phyloP scores from a whole-genome alignment of 2,113 vertebrate genomes.

The Percopsis transmontana region DNA sequence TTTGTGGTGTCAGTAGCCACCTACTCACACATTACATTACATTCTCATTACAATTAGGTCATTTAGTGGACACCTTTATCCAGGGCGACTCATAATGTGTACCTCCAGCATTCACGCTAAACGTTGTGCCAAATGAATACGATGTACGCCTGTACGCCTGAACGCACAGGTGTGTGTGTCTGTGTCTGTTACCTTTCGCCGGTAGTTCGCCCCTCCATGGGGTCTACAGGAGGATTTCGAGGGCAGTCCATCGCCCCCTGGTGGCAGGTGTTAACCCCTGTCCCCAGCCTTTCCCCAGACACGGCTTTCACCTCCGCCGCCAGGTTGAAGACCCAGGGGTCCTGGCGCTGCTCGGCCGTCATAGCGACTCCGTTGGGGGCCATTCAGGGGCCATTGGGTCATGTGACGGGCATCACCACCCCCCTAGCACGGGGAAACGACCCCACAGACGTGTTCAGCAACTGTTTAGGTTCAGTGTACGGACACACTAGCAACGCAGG shows the following conservation, averaged over 20 bases:
- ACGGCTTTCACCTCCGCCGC: slow-evolving; percentile 24
- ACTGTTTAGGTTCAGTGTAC: no score
- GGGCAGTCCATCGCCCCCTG: slow-evolving; percentile 17
- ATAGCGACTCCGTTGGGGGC: slow-evolving; percentile 46
- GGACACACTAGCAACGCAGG: no score
- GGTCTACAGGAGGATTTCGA: not conserved
- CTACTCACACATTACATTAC: no score
- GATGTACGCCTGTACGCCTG: no score
- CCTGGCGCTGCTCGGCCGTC: slow-evolving; percentile 45
- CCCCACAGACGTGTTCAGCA: no score
- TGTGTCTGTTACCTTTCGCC: slow-evolving; percentile 46
- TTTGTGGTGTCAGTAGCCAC: no score
- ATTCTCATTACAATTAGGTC: no score
- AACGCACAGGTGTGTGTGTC: not conserved
- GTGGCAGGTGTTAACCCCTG: slow-evolving; percentile 12
- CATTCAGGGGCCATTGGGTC: slow-evolving; percentile 34
- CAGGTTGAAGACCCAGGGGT: not conserved
- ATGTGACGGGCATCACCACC: slow-evolving; percentile 17
- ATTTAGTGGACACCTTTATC: no score
- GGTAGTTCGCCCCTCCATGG: not conserved
- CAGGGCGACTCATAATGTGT: no score
- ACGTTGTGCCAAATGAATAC: no score
- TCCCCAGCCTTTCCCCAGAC: slow-evolving; percentile 3
- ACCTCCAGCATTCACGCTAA: no score
- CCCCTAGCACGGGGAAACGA: slow-evolving; percentile 1